These are phyloP conservation scores for Aurelia sp. DNA, from an alignment of 30 jellyfish, hydroid and myxozoan genomes.

Conservation along the genomic window DNA sequence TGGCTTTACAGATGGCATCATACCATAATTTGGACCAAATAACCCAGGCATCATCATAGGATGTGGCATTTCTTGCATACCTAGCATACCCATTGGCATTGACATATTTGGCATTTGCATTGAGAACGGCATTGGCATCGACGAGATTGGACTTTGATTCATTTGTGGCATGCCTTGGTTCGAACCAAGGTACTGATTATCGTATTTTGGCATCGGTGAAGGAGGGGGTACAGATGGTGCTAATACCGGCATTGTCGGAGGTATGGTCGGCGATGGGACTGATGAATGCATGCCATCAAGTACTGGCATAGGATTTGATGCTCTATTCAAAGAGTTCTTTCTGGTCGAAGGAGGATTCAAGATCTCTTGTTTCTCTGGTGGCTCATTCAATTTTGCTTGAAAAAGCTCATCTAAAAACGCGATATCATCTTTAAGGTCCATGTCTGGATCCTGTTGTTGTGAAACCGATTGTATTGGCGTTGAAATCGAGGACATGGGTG, in stretches of 20 bases:
- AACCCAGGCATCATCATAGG: conserved; percentile 50
- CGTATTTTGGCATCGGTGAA: conserved; percentile 42
- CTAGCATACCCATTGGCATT: conserved; percentile 29
- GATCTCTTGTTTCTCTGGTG: conserved; percentile 44
- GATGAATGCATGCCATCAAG: conserved; percentile 70
- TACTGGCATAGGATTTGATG: conserved; percentile 66
- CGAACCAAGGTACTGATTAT: conserved; percentile 13
- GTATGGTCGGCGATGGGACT: conserved; percentile 59
- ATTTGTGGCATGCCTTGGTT: conserved; percentile 27
- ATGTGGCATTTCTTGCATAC: conserved; percentile 41
- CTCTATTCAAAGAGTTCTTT: conserved; percentile 39
- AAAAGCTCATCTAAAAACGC: conserved; percentile 61
- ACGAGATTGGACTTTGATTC: conserved; percentile 22
- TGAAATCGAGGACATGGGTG: conserved; percentile 57
- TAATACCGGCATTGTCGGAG: conserved; percentile 61
- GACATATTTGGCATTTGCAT: conserved; percentile 47
- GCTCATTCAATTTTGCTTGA: conserved; percentile 54
- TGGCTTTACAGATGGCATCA: conserved; percentile 60
- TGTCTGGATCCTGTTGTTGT: conserved; percentile 51
- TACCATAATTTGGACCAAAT: conserved; percentile 42
- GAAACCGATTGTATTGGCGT: conserved; percentile 51
- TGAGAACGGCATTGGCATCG: conserved; percentile 56
- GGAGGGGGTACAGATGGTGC: conserved; percentile 75
- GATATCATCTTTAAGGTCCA: conserved; percentile 57
- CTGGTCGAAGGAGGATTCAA: conserved; percentile 21